Base-by-base conservation (phyloP, 2,797 vertebrate species). In the Pangasius macronema region DNA sequence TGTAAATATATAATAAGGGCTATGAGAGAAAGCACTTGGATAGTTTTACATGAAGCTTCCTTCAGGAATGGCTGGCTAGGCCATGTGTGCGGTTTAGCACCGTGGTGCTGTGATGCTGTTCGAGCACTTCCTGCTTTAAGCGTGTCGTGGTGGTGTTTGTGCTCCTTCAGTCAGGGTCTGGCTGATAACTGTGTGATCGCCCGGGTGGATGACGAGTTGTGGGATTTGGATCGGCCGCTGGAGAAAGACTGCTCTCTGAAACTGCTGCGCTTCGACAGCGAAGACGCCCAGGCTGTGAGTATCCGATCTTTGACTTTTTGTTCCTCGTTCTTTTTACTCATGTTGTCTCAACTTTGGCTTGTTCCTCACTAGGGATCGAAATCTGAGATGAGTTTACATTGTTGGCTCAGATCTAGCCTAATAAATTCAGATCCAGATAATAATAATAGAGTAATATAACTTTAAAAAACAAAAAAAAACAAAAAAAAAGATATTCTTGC, bases 211-310 rank as follows among this genome's bases (percentile, higher is more conserved):
- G 96, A 96, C 6, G 96, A 96, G 1, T 73, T 99, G 2, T 99
- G 98, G 98, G 98, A 99, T 89, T 92, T 99, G 91, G 98, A 99
- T 92, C 94, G 98, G 22, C 97, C 97, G 0, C 93, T 99, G 53
- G 97, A 99, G 90, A 91, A 90, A 57, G 95, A 97, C 55, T 97
- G 96, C 90, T 91, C 94, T 63, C 92, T 99, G 42, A 95, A 98
- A 90, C 95, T 99, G 90, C 95, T 99, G 55, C 95, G 79, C 9
- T 99, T 99, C 89, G 97, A 98, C 81, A 91, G 94, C 0, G 96
- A 99, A 57, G 97, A 99, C 18, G 98, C 98, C 83, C 97, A 97
- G 91, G 95, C 97, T 67, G 98, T 99, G 90, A 96, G 97, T 97
- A 88, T 85, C 14, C 46, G 53, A 57, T 2, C 53, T 59, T 39